These are phyloP conservation scores for Galaxea fascicularis DNA, from an alignment of 92 coral and sea anemone genomes.

Conservation along the genomic window DNA sequence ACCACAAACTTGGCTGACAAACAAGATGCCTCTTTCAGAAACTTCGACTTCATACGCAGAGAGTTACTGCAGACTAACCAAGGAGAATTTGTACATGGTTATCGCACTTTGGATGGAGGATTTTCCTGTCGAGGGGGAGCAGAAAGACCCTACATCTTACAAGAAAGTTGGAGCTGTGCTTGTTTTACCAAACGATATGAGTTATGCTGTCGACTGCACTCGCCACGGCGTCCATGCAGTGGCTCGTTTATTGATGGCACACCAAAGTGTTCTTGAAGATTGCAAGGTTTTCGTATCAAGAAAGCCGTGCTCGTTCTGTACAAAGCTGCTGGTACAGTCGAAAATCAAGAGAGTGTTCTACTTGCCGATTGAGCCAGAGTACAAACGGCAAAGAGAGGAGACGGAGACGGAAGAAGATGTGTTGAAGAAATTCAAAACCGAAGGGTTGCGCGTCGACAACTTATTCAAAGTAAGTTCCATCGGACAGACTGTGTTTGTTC, in stretches of 20 bases:
- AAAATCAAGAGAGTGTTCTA: conserved; percentile 63
- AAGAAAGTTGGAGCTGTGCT: conserved; percentile 72
- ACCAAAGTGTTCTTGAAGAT: conserved; percentile 49
- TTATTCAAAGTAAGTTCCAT: conserved; percentile 37
- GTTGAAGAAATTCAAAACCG: neutral
- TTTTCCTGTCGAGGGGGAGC: neutral
- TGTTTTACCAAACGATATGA: conserved; percentile 61
- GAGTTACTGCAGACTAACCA: neutral
- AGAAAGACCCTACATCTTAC: neutral
- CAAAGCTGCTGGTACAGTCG: conserved; percentile 77
- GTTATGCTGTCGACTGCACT: conserved; percentile 66
- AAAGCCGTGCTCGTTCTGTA: conserved; percentile 76
- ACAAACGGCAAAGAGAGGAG: neutral
- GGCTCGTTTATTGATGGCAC: conserved; percentile 53
- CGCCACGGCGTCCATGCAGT: conserved; percentile 70
- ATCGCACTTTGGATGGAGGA: conserved; percentile 41
- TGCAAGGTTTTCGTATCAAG: conserved; percentile 72
- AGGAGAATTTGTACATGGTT: conserved; percentile 16
- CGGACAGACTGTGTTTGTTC: conserved; percentile 26
- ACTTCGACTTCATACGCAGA: neutral
- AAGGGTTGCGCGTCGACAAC: conserved; percentile 49
- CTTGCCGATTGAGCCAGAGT: conserved; percentile 78
- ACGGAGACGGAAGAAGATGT: neutral
- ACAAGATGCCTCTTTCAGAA: neutral
- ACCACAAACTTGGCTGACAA: neutral